phyloP scores from a whole-genome alignment of 2,888 invertebrate species.

The Tupiocoris notatus region DNA sequence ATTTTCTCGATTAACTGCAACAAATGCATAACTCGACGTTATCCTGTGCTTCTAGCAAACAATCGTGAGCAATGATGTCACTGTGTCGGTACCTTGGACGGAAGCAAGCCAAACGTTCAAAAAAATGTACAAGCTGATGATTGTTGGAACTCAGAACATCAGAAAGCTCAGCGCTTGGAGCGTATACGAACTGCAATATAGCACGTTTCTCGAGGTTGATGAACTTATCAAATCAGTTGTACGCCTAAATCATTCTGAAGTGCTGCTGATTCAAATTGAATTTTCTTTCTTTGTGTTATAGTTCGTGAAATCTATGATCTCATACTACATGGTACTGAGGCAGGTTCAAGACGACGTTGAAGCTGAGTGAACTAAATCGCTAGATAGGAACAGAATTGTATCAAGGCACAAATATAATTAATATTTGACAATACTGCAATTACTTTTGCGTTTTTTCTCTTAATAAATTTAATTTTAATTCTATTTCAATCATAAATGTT shows the following conservation, averaged over 20 bases:
- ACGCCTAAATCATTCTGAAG: no score
- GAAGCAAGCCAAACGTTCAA: constrained; percentile 28
- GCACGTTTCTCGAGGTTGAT: constrained; percentile 46
- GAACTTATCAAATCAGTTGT: no score
- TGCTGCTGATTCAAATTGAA: no score
- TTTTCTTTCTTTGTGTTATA: constrained; percentile 34
- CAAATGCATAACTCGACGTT: no score
- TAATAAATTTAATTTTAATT: no score
- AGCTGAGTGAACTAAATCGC: no score
- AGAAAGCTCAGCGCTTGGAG: constrained; percentile 45
- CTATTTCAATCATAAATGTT: no score
- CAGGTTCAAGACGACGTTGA: constrained; percentile 20
- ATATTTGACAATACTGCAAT: no score
- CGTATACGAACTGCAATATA: constrained; percentile 46
- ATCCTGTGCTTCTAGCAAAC: constrained; percentile 47
- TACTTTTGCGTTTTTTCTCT: no score
- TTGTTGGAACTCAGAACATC: constrained; percentile 32
- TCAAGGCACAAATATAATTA: no score
- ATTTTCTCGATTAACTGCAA: no score
- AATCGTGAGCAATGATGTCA: constrained; percentile 17
- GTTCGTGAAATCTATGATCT: constrained; percentile 44
- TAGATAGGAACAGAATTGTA: no score
- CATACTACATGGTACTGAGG: constrained; percentile 46
- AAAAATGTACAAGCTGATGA: constrained; percentile 43
- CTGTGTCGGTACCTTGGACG: constrained; percentile 37